phyloP scores from a whole-genome alignment of 2,113 vertebrate genomes.

The Sceloporus undulatus region DNA sequence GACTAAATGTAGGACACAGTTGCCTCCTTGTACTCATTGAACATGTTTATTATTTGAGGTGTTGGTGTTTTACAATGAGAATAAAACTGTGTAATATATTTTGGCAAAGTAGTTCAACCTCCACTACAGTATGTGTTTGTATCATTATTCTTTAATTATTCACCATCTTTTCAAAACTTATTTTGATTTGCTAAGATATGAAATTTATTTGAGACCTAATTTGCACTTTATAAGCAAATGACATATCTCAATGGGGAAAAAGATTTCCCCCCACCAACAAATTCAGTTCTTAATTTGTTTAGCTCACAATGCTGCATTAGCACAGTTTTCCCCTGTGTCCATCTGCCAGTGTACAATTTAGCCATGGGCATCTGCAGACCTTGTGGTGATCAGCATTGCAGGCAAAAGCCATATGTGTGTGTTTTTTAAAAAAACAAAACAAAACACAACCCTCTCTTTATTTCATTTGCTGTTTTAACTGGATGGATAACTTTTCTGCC shows the following conservation, averaged over 20 bases:
- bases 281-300: conserved; percentile 89
- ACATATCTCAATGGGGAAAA: conserved; percentile 34
- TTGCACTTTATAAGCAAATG: conserved; percentile 60
- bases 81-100: conserved; percentile 57
- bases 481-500: conserved; percentile 88
- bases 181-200: conserved; percentile 41
- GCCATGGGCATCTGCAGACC: conserved; percentile 87
- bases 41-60: conserved; percentile 56
- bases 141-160: neutral
- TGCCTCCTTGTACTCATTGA: conserved; percentile 57
- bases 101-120: conserved; percentile 53
- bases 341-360: conserved; percentile 86
- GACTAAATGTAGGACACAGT: conserved; percentile 40
- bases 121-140: conserved; percentile 1
- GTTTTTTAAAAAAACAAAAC: conserved; percentile 83
- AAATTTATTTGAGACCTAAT: conserved; percentile 51
- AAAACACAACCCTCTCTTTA: conserved; percentile 73
- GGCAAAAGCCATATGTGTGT: conserved; percentile 87
- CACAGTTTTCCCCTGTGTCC: conserved; percentile 83
- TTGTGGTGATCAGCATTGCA: conserved; percentile 86
- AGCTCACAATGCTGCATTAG: conserved; percentile 86
- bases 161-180: conserved; percentile 25
- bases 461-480: conserved; percentile 88
- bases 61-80: conserved; percentile 60
- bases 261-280: conserved; percentile 53